Evolutionary conservation across 1,140 invertebrate genomes (phyloP), one percentile per base, ranked within the genome.

Genomic region (Eupristina koningsbergeri): DNA sequence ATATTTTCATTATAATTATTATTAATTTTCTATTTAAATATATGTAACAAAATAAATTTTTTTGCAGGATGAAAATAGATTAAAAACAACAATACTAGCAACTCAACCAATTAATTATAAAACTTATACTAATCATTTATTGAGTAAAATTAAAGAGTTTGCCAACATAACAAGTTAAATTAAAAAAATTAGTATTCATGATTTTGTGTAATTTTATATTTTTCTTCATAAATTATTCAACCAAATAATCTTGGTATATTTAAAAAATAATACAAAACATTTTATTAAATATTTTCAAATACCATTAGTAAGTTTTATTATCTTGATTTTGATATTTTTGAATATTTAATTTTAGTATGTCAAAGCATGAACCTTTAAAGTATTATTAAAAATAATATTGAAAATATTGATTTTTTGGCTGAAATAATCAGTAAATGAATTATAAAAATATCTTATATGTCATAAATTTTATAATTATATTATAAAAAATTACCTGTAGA

Each of bases 61-160:
- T 87, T 92, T 92, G 64, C 88, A 97, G 96, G 97, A 98, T 93
- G 97, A 98, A 93, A 94, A 93, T 71, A 94, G 97, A 79, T 90
- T 98, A 67, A 98, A 97, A 92, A 95, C 95, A 0, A 94, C 94
- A 0, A 94, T 96, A 31, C 89, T 96, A 61, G 93, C 93, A 67
- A 94, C 95, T 0, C 93, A 94, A 19, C 95, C 95, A 0, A 86
- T 98, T 0, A 95, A 98, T 91, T 96, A 95, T 88, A 95, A 95
- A 86, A 95, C 96, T 45, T 96, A 97, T 74, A 96, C 95, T 84
- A 90, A 94, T 34, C 93, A 95, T 89, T 92, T 99, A 13, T 89
- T 96, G 8, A 93, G 93, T 81, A 94, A 95, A 88, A 94, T 96
- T 63, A 94, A 94, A 87, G 90, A 94, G 71, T 84, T 94, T 34